Percentiles rank a stretch among this genome's conserved stretches.
These are phyloP conservation scores for Sapajus apella DNA, from an alignment of 2,113 vertebrate genomes.

Conservation along the genomic window DNA sequence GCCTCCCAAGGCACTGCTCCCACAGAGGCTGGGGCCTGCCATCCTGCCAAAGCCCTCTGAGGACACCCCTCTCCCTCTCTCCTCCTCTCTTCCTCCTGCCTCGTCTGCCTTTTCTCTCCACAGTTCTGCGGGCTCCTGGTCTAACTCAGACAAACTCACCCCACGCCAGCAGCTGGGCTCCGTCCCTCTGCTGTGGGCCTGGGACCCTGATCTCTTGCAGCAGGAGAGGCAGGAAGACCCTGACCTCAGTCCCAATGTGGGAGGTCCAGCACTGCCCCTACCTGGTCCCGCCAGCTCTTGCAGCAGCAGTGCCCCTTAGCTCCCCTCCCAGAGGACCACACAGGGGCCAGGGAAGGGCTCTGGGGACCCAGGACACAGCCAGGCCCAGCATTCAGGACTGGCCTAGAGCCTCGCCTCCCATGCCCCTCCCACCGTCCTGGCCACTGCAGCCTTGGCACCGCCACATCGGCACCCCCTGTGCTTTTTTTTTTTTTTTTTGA, in stretches of 20 bases:
- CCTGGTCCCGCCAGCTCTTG: background rate
- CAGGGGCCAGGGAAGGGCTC: background rate
- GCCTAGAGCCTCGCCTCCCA: background rate
- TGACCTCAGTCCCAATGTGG: background rate
- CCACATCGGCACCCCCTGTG: too few species aligned
- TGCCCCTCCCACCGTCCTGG: too few species aligned
- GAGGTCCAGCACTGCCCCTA: background rate
- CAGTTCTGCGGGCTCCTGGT: background rate
- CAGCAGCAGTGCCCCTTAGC: background rate
- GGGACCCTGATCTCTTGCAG: background rate
- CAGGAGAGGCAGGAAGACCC: background rate
- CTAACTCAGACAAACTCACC: fast-evolving
- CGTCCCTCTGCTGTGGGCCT: background rate
- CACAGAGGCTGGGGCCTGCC: background rate
- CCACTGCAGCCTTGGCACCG: too few species aligned
- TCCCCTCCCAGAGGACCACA: background rate
- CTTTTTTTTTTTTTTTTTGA: too few species aligned
- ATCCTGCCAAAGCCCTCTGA: too few species aligned
- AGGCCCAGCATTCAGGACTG: too few species aligned
- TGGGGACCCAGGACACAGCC: background rate
- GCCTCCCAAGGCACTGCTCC: background rate
- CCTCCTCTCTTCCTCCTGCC: background rate
- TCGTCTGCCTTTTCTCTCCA: fast-evolving
- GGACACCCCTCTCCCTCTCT: too few species aligned
- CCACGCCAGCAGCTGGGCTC: background rate